Evolutionary conservation across 2,113 vertebrate species (phyloP).

Genomic region (Erpornis zantholeuca): DNA sequence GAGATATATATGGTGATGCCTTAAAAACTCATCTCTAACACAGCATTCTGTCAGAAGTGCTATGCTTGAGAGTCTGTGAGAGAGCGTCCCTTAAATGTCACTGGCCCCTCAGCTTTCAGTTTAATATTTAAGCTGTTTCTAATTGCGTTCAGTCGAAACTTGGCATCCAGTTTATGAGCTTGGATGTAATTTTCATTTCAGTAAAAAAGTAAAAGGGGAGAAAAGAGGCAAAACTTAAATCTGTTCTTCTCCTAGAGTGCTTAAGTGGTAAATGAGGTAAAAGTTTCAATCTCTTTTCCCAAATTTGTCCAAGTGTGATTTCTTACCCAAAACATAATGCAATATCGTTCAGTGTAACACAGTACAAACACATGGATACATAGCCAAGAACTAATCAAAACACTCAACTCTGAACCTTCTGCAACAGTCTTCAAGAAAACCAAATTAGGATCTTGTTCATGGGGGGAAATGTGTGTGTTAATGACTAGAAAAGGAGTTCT

Average conservation of each 20-base stretch:
- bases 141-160: slow-evolving; percentile 32
- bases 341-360: neutral
- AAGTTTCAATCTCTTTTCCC: neutral
- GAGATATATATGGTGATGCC: neutral
- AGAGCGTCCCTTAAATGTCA: neutral
- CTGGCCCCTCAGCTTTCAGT: neutral
- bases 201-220: neutral
- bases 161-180: neutral
- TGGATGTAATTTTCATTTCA: neutral
- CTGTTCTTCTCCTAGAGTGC: neutral
- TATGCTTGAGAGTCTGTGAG: neutral
- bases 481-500: neutral
- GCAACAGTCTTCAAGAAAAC: neutral
- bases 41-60: neutral
- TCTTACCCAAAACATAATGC: neutral
- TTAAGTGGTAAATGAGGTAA: neutral
- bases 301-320: neutral
- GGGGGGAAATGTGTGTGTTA: neutral
- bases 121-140: slow-evolving; percentile 53
- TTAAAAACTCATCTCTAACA: neutral
- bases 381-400: slow-evolving; percentile 23
- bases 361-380: neutral
- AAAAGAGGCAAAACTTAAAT: neutral
- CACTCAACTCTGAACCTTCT: neutral
- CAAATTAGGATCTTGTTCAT: neutral